These are phyloP conservation scores for Vireo griseus DNA, from an alignment of 2,797 vertebrate species.

Conservation along the genomic window DNA sequence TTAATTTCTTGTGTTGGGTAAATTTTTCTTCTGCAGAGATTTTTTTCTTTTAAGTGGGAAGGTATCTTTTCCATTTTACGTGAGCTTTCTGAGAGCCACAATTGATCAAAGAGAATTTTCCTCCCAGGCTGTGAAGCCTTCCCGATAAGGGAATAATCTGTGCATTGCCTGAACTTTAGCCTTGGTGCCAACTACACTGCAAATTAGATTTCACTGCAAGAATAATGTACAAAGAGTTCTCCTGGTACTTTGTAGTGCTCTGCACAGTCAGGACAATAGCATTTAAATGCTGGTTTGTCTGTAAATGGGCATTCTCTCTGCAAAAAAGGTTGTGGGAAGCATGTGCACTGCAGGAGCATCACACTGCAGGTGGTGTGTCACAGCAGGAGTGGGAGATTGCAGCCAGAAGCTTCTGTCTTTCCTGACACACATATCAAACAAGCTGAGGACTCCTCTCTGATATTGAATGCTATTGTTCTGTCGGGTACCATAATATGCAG, in stretches of 20 bases:
- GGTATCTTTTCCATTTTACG: neutral
- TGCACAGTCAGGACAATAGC: neutral
- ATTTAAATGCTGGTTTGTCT: neutral
- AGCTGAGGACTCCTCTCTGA: neutral
- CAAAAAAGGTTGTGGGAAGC: fast-evolving
- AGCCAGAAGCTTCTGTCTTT: neutral
- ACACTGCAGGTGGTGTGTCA: neutral
- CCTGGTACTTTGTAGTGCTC: neutral
- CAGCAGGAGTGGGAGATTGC: neutral
- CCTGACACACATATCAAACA: fast-evolving
- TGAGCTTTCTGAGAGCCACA: neutral
- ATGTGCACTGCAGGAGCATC: fast-evolving
- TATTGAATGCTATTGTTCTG: neutral
- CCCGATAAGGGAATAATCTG: neutral
- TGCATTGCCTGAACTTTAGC: neutral
- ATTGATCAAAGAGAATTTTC: slow-evolving; percentile 24
- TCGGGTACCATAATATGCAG: neutral
- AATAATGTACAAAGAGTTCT: neutral
- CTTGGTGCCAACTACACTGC: neutral
- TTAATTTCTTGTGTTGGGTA: neutral
- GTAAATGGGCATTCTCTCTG: neutral
- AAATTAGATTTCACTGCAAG: slow-evolving; percentile 7
- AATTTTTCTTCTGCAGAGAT: neutral
- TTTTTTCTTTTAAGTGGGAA: neutral
- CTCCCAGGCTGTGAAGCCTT: neutral